Evolutionary conservation across 2,113 vertebrate species (phyloP).

Genomic region (Speoplatyrhinus poulsoni): DNA sequence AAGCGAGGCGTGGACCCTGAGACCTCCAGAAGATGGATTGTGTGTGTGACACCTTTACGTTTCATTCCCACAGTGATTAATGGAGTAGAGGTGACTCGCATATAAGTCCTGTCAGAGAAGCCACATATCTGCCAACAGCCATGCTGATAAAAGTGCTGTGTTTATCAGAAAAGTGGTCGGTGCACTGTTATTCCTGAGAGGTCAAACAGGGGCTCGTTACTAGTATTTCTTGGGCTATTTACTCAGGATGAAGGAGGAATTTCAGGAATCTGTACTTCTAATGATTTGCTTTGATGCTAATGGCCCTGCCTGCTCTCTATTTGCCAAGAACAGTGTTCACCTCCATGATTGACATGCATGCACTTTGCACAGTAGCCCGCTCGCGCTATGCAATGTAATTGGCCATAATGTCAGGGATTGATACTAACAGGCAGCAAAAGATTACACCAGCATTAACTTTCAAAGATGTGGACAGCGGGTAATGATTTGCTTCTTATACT

Average conservation of each 20-base stretch:
- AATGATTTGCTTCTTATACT: background rate
- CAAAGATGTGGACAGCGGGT: no score
- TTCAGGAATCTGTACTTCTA: constrained; percentile 36
- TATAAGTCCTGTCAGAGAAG: constrained; percentile 23
- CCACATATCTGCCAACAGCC: constrained; percentile 18
- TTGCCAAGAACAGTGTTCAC: constrained; percentile 14
- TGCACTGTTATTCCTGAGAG: constrained; percentile 31
- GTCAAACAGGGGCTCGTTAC: constrained; percentile 26
- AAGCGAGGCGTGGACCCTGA: constrained; percentile 48
- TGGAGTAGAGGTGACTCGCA: constrained; percentile 12
- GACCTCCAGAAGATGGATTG: constrained; percentile 39
- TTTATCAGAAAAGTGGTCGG: constrained; percentile 20
- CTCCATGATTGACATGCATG: constrained; percentile 19
- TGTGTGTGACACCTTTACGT: constrained; percentile 30
- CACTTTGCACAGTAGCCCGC: background rate
- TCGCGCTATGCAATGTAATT: background rate
- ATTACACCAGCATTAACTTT: no score
- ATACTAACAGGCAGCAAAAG: no score
- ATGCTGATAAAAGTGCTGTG: constrained; percentile 8
- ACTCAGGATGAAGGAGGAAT: constrained; percentile 20
- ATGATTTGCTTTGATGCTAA: constrained; percentile 40
- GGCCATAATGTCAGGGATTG: no score
- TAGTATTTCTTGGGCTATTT: constrained; percentile 33
- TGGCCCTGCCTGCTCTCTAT: constrained; percentile 14
- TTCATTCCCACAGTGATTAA: constrained; percentile 49